Conservation (phyloP, 1,140 invertebrate genomes). For the Solenopsis invicta region DNA sequence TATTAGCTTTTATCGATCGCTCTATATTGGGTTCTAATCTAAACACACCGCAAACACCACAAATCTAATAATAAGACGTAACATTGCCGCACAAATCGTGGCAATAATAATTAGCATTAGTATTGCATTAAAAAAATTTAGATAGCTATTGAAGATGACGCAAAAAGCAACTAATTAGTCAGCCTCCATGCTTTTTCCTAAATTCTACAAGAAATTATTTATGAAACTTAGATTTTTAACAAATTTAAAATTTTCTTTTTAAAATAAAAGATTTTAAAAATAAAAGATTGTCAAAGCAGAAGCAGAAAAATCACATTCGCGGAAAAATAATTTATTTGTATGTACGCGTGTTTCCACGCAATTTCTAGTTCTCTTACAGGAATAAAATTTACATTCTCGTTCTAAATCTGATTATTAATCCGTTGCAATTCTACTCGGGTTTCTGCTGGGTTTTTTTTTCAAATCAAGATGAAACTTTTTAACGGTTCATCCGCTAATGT, state of each 20-base stretch:
- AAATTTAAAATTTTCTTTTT: neutral
- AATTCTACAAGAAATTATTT: neutral
- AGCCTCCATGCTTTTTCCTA: neutral
- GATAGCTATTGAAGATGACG: neutral
- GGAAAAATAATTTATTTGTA: neutral
- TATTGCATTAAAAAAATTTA: neutral
- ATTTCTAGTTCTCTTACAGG: neutral
- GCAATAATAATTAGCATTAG: neutral
- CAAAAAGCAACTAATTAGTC: neutral
- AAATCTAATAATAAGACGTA: constrained; percentile 37
- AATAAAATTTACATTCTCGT: constrained; percentile 2
- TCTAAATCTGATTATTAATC: neutral
- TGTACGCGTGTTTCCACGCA: neutral
- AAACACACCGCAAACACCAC: constrained; percentile 18
- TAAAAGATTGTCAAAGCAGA: neutral
- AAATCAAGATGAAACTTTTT: neutral
- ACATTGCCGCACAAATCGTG: neutral
- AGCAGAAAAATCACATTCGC: neutral
- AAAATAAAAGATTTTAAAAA: neutral
- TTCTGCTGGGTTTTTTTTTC: neutral
- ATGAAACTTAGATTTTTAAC: neutral
- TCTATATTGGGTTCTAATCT: constrained; percentile 23
- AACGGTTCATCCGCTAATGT: neutral
- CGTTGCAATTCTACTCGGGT: neutral
- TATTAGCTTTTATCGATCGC: constrained; percentile 38